Base-by-base conservation (phyloP, 2,888 invertebrate genomes). In the Rhingia campestris region DNA sequence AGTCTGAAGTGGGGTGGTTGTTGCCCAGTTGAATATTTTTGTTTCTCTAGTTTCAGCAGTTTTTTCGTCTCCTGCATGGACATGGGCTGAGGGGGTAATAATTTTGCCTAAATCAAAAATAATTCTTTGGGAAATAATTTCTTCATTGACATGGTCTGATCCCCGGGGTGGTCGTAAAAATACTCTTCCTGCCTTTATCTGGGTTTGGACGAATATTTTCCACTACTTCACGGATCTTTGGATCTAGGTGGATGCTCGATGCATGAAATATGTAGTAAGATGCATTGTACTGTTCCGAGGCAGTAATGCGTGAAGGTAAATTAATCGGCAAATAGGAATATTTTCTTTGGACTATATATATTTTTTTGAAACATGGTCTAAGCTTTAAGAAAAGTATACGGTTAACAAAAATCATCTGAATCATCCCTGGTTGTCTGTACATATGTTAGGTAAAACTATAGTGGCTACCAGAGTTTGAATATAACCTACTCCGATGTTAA, bases 61-160 rank as follows among this genome's bases (percentile, higher is more conserved):
- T 84, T 77, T 64, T 41, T 53, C 30, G 12, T 63, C 6, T 35
- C 35, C n/a, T 64, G 37, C 43, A 12, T 45, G 30, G 45, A 32
- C 14, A 58, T 35, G 41, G 47, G 10, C 30, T 37, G n/a, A 35
- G 69, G 56, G 69, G 82, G 53, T 70, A 66, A 79, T 80, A 80
- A 84, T 58, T 80, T 79, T 74, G 49, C 59, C 70, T 59, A 84
- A 84, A 84, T 80, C 84, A 84, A 80, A 84, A 84, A 84, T 84
- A 80, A 84, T 84, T 61, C 74, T 41, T 66, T 61, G 80, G 74
- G 66, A 80, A 74, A 84, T 84, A 84, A 84, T 84, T 84, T 84
- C 61, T 43, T 49, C 47, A 75, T 66, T 84, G 84, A 84, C 84
- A 74, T 74, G 64, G 54, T 69, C 61, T 43, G 49, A 74, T 75